Evolutionary conservation across 2,797 vertebrate genomes (phyloP), one percentile per base, ranked within the genome.

Genomic region (Adrianichthys oophorus): DNA sequence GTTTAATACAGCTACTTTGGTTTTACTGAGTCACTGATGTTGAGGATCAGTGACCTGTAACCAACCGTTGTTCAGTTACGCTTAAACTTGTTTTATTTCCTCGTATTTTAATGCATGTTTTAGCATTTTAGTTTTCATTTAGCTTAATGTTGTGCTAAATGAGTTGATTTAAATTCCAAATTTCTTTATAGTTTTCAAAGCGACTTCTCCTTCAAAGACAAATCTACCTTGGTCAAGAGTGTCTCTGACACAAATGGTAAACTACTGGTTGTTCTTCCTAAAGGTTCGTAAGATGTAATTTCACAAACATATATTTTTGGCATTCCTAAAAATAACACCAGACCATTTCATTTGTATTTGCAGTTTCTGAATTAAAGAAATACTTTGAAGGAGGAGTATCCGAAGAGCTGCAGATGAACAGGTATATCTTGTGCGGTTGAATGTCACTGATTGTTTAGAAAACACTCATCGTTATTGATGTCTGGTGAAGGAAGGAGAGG

Each of bases 361-460:
- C 82, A 99, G 97, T 99, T 92, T 95, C 96, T 93, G 97, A 98
- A 84, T 89, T 98, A 85, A 97, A 94, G 90, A 96, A 96, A 87
- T 89, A 94, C 68, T 99, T 99, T 90, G 96, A 99, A 85, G 90
- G 86, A 80, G 78, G 85, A 45, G 79, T 69, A 62, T 84, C 74
- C 72, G 82, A 89, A 59, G 78, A 92, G 82, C 89, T 91, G 76
- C 90, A 90, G 83, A 99, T 99, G 97, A 99, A 98, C 90, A 96
- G 97, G 97, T 99, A 91, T 32, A 7, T 41, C 41, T 17, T 5
- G n/a, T 41, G 17, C 12, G 14, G 21, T 23, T 5, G 18, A 52
- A 41, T 15, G 4, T 19, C 8, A 15, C 14, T 15, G 4, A 52
- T 18, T 41, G 37, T 15, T 50, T 21, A 16, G 16, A 23, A 10